Evolutionary conservation across 2,888 invertebrate species (phyloP).

Genomic region (Ectemnius continuus): DNA sequence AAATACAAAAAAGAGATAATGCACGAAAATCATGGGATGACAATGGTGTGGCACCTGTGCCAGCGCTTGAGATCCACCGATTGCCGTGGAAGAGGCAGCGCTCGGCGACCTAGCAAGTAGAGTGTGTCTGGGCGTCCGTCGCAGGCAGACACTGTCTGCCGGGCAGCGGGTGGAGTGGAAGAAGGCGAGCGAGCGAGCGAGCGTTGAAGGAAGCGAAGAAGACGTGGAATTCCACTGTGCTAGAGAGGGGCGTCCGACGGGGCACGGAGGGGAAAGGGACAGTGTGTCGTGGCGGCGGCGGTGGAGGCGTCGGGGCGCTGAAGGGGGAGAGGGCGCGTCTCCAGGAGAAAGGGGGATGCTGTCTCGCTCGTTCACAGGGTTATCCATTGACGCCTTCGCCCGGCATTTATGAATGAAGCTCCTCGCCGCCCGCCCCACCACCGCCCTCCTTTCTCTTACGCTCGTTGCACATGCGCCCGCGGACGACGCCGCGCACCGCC

Average conservation of each 20-base stretch:
- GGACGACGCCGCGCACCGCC: conserved; percentile 32
- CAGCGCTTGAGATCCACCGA: too few species aligned
- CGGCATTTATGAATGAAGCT: conserved; percentile 74
- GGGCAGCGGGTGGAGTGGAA: conserved; percentile 24
- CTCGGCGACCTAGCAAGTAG: background rate
- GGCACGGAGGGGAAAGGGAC: too few species aligned
- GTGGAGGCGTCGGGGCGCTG: too few species aligned
- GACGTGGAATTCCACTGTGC: conserved; percentile 23
- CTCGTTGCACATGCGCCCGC: background rate
- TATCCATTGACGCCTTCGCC: conserved; percentile 76
- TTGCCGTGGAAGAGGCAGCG: too few species aligned
- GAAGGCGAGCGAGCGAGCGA: too few species aligned
- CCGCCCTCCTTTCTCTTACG: conserved; percentile 38
- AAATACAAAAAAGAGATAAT: too few species aligned
- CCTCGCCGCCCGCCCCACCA: conserved; percentile 29
- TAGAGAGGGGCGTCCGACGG: too few species aligned
- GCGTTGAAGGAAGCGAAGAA: conserved; percentile 21
- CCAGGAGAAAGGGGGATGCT: conserved; percentile 41
- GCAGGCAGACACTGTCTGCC: background rate
- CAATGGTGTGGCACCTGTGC: too few species aligned
- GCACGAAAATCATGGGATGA: too few species aligned
- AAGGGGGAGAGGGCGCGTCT: conserved; percentile 40
- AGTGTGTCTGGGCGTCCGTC: too few species aligned
- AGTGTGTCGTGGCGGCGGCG: background rate
- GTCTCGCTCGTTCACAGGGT: conserved; percentile 67